phyloP scores from a whole-genome alignment of 2,888 invertebrate species.

The Cephus nigrinus region DNA sequence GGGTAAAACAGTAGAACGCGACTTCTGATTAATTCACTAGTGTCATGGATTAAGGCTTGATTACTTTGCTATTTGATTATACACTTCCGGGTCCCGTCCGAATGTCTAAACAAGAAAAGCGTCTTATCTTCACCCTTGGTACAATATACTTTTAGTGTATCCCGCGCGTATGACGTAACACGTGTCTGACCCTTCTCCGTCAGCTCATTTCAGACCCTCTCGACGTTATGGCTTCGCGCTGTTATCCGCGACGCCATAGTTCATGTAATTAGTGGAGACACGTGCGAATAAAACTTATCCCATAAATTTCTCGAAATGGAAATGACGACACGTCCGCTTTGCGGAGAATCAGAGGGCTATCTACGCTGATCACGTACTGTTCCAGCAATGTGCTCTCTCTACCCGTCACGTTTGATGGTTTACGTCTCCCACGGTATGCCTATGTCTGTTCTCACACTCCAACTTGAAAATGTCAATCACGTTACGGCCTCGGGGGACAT shows the following conservation, averaged over 20 bases:
- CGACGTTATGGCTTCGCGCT: conserved; percentile 5
- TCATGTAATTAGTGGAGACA: conserved; percentile 38
- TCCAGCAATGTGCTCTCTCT: conserved; percentile 45
- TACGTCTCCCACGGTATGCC: conserved; percentile 47
- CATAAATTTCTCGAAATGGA: conserved; percentile 47
- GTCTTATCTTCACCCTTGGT: neutral
- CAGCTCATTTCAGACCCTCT: neutral
- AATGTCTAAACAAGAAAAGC: neutral
- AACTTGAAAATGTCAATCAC: conserved; percentile 31
- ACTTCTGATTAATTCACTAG: neutral
- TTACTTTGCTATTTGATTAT: neutral
- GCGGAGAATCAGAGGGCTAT: conserved; percentile 24
- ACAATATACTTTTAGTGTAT: neutral
- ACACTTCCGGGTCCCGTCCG: neutral
- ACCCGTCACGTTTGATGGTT: conserved; percentile 53
- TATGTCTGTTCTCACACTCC: conserved; percentile 30
- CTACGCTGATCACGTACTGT: conserved; percentile 52
- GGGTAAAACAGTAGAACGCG: neutral
- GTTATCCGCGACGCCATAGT: conserved; percentile 14
- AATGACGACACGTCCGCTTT: conserved; percentile 42
- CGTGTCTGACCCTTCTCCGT: neutral
- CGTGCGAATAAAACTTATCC: conserved; percentile 43
- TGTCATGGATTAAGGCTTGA: neutral
- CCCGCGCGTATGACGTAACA: neutral
- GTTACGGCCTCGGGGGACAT: conserved; percentile 24